Evolutionary conservation across 2,113 vertebrate species (phyloP).

Genomic region (Ictidomys tridecemlineatus): DNA sequence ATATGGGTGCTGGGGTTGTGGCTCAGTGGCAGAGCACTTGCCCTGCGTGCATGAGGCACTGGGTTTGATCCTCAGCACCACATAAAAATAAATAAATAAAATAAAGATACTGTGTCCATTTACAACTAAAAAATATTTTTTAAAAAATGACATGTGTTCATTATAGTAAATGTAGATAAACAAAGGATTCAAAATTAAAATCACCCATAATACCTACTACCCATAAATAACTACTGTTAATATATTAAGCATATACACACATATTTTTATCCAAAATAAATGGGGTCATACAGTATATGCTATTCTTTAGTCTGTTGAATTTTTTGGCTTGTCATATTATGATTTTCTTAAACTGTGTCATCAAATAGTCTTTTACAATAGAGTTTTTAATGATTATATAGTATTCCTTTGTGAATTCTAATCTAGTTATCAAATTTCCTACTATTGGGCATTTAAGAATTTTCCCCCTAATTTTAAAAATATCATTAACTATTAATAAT

Average conservation of each 20-base stretch:
- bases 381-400: conserved; percentile 35
- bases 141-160: background rate
- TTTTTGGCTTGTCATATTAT: conserved; percentile 22
- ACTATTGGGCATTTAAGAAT: background rate
- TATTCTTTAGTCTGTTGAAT: background rate
- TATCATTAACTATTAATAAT: background rate
- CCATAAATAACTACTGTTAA: background rate
- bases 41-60: too few species aligned
- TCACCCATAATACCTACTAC: background rate
- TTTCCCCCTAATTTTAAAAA: background rate
- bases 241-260: background rate
- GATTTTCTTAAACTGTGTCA: background rate
- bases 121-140: too few species aligned
- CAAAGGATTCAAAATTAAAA: conserved; percentile 24
- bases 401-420: background rate
- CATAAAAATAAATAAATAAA: too few species aligned
- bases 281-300: background rate
- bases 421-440: conserved; percentile 25
- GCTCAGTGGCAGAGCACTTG: too few species aligned
- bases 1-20: background rate
- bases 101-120: too few species aligned
- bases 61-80: too few species aligned
- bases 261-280: background rate
- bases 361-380: background rate
- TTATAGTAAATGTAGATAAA: conserved; percentile 46